Evolutionary conservation across 2,113 vertebrate species (phyloP).

Genomic region (Caretta caretta): DNA sequence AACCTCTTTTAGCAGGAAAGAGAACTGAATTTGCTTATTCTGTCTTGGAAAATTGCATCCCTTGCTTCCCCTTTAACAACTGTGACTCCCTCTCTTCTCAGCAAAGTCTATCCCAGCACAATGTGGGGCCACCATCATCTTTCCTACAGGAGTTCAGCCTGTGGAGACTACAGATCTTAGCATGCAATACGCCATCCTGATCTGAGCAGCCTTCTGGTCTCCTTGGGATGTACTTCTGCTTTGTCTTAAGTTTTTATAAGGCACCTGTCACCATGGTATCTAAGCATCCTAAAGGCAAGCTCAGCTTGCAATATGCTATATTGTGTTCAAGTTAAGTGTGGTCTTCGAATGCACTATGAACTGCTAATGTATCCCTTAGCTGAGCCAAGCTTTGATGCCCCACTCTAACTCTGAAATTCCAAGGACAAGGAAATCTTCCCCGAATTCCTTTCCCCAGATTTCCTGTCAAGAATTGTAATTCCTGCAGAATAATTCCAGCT

Average conservation of each 20-base stretch:
- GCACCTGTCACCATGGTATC: not conserved
- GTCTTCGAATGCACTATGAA: not conserved
- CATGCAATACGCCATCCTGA: not conserved
- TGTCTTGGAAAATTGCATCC: accelerated
- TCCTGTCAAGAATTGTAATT: not conserved
- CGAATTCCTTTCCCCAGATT: not conserved
- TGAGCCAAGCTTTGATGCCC: not conserved
- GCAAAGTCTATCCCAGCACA: not conserved
- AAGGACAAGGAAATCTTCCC: not conserved
- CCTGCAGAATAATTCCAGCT: not conserved
- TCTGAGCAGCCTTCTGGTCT: not conserved
- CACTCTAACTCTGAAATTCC: not conserved
- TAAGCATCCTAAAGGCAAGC: not conserved
- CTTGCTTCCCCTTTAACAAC: accelerated
- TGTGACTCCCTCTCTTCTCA: not conserved
- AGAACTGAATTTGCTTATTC: not conserved
- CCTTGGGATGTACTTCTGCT: not conserved
- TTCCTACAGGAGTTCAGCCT: not conserved
- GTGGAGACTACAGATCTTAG: not conserved
- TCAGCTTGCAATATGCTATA: not conserved
- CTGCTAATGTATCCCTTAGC: not conserved
- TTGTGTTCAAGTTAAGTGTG: not conserved
- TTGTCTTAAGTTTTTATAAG: not conserved
- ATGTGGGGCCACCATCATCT: not conserved
- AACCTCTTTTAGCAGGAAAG: not conserved